phyloP scores from a whole-genome alignment of 1,140 invertebrate species.

The Piezodorus guildinii region DNA sequence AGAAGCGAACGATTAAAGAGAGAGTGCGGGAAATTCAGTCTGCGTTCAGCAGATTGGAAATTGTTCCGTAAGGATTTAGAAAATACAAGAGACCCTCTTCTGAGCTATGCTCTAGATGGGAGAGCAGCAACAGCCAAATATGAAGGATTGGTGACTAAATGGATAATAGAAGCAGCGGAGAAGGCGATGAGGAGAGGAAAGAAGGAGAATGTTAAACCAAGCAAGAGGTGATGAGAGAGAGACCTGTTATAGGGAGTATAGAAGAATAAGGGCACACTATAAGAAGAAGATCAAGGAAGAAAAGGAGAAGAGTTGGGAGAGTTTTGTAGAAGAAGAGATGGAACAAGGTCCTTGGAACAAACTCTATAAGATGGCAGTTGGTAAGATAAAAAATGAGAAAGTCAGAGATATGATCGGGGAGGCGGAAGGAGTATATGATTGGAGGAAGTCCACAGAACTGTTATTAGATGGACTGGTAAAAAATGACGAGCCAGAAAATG shows the following conservation, averaged over 20 bases:
- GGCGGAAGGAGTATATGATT: not conserved
- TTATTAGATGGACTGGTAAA: no score
- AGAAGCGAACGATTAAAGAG: not conserved
- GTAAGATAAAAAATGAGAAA: not conserved
- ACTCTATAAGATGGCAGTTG: not conserved
- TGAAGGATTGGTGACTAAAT: not conserved
- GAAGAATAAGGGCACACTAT: not conserved
- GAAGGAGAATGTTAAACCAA: not conserved
- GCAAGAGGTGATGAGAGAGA: not conserved
- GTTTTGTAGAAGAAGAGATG: not conserved
- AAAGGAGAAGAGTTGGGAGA: not conserved
- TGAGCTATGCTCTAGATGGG: not conserved
- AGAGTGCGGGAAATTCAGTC: no score
- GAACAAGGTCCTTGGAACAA: not conserved
- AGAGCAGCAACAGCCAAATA: not conserved
- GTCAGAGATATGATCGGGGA: not conserved
- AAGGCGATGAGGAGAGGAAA: not conserved
- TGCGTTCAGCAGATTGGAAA: no score
- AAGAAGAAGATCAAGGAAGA: not conserved
- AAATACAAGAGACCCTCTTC: not conserved
- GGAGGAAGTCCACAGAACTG: not conserved
- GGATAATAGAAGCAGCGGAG: not conserved
- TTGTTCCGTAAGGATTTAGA: not conserved
- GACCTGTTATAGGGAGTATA: not conserved
- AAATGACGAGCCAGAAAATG: no score